A percentile compares a stretch with the other conserved stretches of the same genome.
phyloP scores from a whole-genome alignment of 1,140 invertebrate genomes.

The Drosophila melanica region DNA sequence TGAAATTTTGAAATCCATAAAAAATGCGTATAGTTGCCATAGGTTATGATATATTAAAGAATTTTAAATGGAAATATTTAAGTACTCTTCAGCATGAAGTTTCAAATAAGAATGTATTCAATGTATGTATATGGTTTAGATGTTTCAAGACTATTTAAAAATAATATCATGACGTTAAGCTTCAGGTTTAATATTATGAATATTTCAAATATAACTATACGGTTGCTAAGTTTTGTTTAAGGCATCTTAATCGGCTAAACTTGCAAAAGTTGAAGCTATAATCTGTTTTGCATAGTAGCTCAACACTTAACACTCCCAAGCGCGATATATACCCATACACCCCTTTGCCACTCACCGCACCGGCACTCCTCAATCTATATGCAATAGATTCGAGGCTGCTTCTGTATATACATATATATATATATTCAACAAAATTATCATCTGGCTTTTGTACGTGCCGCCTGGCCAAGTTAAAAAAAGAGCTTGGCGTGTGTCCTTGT shows the following conservation, averaged over 20 bases:
- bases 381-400: conserved; percentile 49
- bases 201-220: no score
- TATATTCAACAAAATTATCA: conserved; percentile 71
- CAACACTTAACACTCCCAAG: conserved; percentile 44
- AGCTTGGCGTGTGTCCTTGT: conserved; percentile 43
- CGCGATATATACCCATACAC: neutral
- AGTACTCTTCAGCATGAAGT: neutral
- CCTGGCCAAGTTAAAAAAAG: conserved; percentile 18
- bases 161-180: no score
- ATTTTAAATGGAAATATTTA: no score
- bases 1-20: no score
- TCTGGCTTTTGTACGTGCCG: conserved; percentile 61
- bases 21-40: neutral
- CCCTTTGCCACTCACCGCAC: neutral
- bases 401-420: neutral
- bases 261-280: conserved; percentile 46
- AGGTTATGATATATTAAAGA: no score
- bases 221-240: no score
- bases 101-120: no score
- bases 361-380: neutral
- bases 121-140: no score
- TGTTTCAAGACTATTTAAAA: no score
- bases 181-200: no score
- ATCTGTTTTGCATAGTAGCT: conserved; percentile 72
- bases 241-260: no score